Evolutionary conservation across 2,797 vertebrate genomes (phyloP), one percentile per base, ranked within the genome.

Genomic region (Leptatherina wallacei): DNA sequence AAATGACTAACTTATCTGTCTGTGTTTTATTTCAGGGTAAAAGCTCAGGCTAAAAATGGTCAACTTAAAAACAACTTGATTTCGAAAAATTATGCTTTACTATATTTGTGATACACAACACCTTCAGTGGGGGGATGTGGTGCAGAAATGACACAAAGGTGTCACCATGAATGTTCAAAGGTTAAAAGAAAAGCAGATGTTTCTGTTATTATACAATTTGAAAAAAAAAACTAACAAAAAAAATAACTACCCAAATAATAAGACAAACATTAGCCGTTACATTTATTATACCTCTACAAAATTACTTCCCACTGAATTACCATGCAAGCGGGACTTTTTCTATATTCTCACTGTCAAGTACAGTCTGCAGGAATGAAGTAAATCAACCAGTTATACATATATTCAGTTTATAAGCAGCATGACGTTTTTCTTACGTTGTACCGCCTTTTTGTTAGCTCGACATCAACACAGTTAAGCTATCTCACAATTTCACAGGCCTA

Each of bases 271-370:
- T 4, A 6, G 29, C 75, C 52, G 11, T 54, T 76, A 75, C 58
- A 67, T 88, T 88, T 89, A 87, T 90, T 83, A 73, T 38, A 24
- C 63, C 70, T 75, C 69, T 81, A 88, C 68, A 82, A 88, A 90
- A 83, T 83, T 36, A 71, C 65, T 40, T 80, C 55, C 58, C 51
- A 69, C 36, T 42, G 5, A 87, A 88, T 85, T 65, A 65, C 74
- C 83, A 87, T 85, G 80, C 83, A 75, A 66, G 73, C 30, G 3
- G 30, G 33, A 61, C 58, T 56, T 75, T 65, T 70, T 51, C 54
- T 69, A 60, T 70, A 55, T 75, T 38, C 24, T 75, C 55, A 35
- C 63, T 4, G 40, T 73, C 64, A 22, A 63, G 51, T 52, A 64
- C 61, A 56, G 66, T 60, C 73, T 75, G 38, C 66, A 80, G 84